Percentiles rank a stretch among this genome's conserved stretches.
These are phyloP conservation scores for Opisthocomus hoazin DNA, from an alignment of 2,113 vertebrate species.

Conservation along the genomic window DNA sequence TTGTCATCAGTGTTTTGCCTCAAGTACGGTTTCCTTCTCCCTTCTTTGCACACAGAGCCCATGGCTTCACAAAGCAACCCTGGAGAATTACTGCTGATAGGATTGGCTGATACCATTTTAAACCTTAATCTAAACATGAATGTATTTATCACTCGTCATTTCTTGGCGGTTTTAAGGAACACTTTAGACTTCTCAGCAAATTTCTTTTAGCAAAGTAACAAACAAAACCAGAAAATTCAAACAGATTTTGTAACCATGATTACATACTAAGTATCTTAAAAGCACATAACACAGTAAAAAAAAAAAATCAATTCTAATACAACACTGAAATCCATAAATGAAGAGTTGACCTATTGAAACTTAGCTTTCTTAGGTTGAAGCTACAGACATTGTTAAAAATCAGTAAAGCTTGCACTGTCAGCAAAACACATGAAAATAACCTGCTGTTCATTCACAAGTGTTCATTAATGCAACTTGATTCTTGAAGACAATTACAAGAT, in stretches of 20 bases:
- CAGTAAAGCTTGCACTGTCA: background rate
- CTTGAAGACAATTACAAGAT: background rate
- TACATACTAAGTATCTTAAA: background rate
- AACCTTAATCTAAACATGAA: background rate
- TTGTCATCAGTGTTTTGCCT: background rate
- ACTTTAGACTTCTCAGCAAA: background rate
- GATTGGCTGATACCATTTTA: background rate
- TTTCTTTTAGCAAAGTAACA: background rate
- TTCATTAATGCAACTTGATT: background rate
- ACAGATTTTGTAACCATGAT: background rate
- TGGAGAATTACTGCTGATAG: background rate
- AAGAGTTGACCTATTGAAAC: background rate
- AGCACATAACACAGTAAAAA: background rate
- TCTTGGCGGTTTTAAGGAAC: background rate
- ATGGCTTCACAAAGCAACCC: background rate
- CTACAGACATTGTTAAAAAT: background rate
- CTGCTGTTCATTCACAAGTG: background rate
- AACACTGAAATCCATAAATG: background rate
- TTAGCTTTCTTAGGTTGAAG: background rate
- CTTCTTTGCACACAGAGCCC: background rate
- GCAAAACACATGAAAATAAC: background rate
- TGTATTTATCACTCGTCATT: background rate
- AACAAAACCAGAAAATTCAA: background rate
- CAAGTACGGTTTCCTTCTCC: background rate
- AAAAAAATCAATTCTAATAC: background rate